Conservation (phyloP, 2,888 invertebrate genomes). For the Nemotelus nigrinus region DNA sequence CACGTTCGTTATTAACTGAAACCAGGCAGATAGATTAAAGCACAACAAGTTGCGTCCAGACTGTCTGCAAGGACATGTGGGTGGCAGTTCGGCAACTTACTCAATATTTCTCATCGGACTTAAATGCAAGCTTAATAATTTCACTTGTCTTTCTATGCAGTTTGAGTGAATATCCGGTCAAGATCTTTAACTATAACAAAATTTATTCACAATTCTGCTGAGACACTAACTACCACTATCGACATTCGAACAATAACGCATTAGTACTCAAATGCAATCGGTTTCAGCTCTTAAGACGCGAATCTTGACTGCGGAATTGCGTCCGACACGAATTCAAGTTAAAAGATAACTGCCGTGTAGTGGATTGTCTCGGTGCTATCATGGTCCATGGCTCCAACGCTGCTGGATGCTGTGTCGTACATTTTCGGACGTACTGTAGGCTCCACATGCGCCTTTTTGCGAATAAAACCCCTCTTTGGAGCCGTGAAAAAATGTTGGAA, state of each 20-base stretch:
- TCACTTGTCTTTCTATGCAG: no score
- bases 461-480: constrained; percentile 8
- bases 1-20: neutral
- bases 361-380: constrained; percentile 12
- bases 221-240: neutral
- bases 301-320: neutral
- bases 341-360: constrained; percentile 37
- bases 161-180: no score
- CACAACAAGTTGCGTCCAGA: constrained; percentile 42
- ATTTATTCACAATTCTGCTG: no score
- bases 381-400: constrained; percentile 2
- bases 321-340: constrained; percentile 36
- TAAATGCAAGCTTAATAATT: no score
- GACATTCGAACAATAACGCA: neutral
- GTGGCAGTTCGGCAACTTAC: neutral
- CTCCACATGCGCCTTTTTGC: constrained; percentile 32
- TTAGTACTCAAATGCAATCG: constrained; percentile 15
- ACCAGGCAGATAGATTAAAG: constrained; percentile 16
- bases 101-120: no score
- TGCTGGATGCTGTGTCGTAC: constrained; percentile 31
- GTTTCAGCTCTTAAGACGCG: constrained; percentile 15
- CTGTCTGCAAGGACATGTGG: constrained; percentile 25
- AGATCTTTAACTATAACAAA: no score
- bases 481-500: constrained; percentile 14
- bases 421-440: neutral